Percentiles rank a stretch among this genome's conserved stretches.
These are phyloP conservation scores for Microplitis demolitor DNA, from an alignment of 1,140 invertebrate genomes.

Conservation along the genomic window DNA sequence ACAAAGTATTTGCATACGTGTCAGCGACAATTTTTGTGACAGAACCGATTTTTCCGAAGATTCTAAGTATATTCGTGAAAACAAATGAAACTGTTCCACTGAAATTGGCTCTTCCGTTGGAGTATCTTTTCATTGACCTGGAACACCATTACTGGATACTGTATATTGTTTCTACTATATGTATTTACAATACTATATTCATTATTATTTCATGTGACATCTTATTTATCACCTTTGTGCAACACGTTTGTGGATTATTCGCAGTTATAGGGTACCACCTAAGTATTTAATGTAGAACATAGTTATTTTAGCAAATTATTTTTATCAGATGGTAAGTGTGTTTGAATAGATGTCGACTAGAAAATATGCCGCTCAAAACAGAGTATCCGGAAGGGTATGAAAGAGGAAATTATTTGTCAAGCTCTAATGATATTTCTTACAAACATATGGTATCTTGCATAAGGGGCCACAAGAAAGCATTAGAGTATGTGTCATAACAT, in stretches of 20 bases:
- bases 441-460: no score
- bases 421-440: no score
- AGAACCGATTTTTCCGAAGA: not conserved
- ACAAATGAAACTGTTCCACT: not conserved
- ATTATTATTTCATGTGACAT: not conserved
- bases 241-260: slow-evolving; percentile 21
- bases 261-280: slow-evolving; percentile 23
- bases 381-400: no score
- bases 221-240: not conserved
- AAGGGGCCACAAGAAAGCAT: no score
- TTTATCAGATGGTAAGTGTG: no score
- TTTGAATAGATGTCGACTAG: no score
- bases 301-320: no score
- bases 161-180: not conserved
- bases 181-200: not conserved
- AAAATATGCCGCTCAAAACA: no score
- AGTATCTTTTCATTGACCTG: slow-evolving; percentile 1
- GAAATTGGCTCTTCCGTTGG: slow-evolving; percentile 6
- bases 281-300: no score
- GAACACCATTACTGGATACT: slow-evolving; percentile 16
- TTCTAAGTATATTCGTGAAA: not conserved
- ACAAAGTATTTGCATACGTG: not conserved
- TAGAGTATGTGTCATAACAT: not conserved
- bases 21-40: not conserved
- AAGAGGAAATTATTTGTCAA: no score